Evolutionary conservation across 2,113 vertebrate species (phyloP).

Genomic region (Odontophorus gujanensis): DNA sequence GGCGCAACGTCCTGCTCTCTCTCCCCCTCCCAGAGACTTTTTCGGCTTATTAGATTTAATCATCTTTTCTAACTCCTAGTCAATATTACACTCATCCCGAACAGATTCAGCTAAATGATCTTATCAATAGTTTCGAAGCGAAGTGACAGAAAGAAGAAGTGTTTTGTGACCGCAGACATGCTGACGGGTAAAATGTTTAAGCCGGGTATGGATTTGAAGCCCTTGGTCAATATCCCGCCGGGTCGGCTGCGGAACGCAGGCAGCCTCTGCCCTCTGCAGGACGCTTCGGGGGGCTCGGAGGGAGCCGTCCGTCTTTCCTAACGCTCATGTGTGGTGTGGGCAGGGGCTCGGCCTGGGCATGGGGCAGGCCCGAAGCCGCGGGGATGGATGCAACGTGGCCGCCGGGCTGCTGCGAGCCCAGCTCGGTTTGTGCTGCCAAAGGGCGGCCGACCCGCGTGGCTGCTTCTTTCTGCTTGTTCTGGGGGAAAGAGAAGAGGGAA

Average conservation of each 20-base stretch:
- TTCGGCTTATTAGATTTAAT: slow-evolving; percentile 79
- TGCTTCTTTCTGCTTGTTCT: background rate
- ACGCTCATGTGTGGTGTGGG: background rate
- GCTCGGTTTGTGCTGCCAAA: background rate
- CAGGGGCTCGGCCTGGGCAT: background rate
- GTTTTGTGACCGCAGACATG: slow-evolving; percentile 82
- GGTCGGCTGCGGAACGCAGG: slow-evolving; percentile 66
- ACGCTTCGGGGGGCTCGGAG: slow-evolving; percentile 70
- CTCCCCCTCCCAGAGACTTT: background rate
- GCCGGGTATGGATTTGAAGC: slow-evolving; percentile 78
- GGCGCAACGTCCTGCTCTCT: background rate
- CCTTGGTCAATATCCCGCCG: slow-evolving; percentile 79
- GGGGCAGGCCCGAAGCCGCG: background rate
- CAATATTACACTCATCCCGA: slow-evolving; percentile 79
- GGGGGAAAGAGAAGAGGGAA: background rate
- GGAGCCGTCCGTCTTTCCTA: background rate
- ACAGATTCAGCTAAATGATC: slow-evolving; percentile 83
- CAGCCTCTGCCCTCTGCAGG: slow-evolving; percentile 87
- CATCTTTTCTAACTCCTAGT: slow-evolving; percentile 80
- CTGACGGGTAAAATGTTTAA: slow-evolving; percentile 83
- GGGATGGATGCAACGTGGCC: background rate
- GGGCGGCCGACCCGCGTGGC: background rate
- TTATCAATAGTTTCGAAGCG: slow-evolving; percentile 81
- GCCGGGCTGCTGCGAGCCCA: background rate
- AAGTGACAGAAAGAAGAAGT: slow-evolving; percentile 87